Conservation (phyloP, 1,140 invertebrate species). For the Mamestra configurata region DNA sequence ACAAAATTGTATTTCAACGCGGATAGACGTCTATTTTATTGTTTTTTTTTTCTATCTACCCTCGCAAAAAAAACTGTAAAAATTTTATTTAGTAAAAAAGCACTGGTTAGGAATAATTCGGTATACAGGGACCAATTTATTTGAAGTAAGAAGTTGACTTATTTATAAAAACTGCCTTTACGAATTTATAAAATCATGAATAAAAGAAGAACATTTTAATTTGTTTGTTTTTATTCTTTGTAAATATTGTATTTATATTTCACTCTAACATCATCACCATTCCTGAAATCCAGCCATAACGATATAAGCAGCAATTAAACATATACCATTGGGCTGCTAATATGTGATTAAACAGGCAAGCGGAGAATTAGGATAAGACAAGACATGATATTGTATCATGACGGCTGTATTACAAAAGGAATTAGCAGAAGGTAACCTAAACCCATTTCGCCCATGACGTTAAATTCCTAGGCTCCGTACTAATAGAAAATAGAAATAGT, state of each 20-base stretch:
- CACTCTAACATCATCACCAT: not conserved
- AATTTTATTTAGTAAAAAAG: not conserved
- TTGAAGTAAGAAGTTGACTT: slow-evolving; percentile 24
- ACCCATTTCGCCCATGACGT: too few species aligned
- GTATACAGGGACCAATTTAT: slow-evolving; percentile 34
- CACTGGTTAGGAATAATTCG: slow-evolving; percentile 34
- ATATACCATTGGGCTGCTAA: too few species aligned
- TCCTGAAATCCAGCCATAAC: too few species aligned
- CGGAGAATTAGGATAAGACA: too few species aligned
- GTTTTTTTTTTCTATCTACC: not conserved
- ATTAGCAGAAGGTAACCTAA: too few species aligned
- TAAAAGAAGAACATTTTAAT: not conserved
- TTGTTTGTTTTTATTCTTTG: not conserved
- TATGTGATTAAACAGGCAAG: too few species aligned
- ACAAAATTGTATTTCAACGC: not conserved
- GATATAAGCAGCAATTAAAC: too few species aligned
- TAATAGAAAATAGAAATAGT: too few species aligned
- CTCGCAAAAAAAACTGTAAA: slow-evolving; percentile 15
- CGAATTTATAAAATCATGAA: slow-evolving; percentile 56
- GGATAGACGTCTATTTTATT: not conserved
- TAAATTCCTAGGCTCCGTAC: too few species aligned
- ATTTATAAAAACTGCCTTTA: slow-evolving; percentile 53
- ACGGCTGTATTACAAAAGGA: too few species aligned
- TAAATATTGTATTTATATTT: not conserved
- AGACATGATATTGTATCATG: too few species aligned